These are phyloP conservation scores for Gavialis gangeticus DNA, from an alignment of 2,113 vertebrate species.

Conservation along the genomic window DNA sequence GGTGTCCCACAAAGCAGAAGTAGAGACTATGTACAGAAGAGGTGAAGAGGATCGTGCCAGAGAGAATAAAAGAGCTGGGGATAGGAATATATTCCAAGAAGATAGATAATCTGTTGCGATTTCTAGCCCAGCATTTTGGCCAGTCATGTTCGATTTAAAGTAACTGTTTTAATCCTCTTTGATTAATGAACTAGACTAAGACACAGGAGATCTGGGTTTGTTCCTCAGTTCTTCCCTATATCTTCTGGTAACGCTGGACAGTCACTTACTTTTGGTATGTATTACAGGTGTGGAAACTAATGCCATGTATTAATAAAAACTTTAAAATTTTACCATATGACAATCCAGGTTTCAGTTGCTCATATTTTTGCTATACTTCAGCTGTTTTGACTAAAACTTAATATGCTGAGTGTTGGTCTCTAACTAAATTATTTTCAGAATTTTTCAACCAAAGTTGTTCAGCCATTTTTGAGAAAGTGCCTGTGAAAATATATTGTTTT, in stretches of 20 bases:
- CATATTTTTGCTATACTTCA: neutral
- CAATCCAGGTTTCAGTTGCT: neutral
- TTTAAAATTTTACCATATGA: neutral
- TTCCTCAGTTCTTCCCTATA: rapidly evolving
- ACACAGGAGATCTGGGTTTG: neutral
- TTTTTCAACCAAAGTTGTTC: conserved; percentile 5
- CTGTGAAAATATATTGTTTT: conserved; percentile 35
- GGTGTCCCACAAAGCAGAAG: neutral
- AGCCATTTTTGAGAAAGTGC: conserved; percentile 33
- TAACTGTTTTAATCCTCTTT: neutral
- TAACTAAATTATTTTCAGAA: conserved; percentile 46
- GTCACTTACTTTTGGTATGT: neutral
- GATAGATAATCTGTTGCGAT: neutral
- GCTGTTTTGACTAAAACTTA: conserved; percentile 52
- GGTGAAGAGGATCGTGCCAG: neutral
- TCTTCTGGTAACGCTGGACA: rapidly evolving
- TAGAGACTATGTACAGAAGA: neutral
- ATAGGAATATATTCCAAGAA: neutral
- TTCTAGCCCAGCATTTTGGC: neutral
- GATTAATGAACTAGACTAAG: neutral
- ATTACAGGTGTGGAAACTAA: neutral
- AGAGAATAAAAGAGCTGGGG: neutral
- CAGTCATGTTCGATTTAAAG: neutral
- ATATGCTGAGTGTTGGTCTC: conserved; percentile 4
- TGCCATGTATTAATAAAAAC: neutral